Percentiles rank a stretch among this genome's conserved stretches.
Conservation (phyloP, 2,888 invertebrate species). For the Meta bourneti region DNA sequence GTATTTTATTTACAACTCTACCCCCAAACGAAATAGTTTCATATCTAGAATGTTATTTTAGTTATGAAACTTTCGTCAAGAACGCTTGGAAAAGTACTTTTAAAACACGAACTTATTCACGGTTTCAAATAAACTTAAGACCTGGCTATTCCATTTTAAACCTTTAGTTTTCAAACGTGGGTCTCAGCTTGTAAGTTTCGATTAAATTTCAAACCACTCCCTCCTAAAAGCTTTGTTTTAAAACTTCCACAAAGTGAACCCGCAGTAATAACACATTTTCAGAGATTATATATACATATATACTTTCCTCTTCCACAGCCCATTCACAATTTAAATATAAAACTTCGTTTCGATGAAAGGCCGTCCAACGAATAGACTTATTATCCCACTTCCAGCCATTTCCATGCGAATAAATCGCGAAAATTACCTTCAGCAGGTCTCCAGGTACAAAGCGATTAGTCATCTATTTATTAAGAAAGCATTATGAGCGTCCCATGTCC, state of each 20-base stretch:
- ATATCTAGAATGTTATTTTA: too few relatives aligned
- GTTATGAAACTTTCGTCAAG: too few relatives aligned
- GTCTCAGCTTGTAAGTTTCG: neutral
- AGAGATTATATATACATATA: neutral
- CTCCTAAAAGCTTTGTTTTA: neutral
- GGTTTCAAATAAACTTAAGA: too few relatives aligned
- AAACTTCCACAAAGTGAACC: neutral
- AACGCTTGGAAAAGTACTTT: too few relatives aligned
- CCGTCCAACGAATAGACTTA: neutral
- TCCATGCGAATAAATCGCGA: conserved; percentile 24
- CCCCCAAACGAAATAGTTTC: too few relatives aligned
- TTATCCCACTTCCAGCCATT: conserved; percentile 17
- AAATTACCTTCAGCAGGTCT: conserved; percentile 31
- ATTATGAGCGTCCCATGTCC: conserved; percentile 39
- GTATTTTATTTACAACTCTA: too few relatives aligned
- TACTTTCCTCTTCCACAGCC: neutral
- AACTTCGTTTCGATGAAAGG: conserved; percentile 12
- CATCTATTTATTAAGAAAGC: conserved; percentile 63
- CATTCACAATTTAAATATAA: conserved; percentile 27
- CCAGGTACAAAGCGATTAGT: conserved; percentile 56
- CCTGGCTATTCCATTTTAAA: too few relatives aligned
- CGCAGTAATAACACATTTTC: neutral
- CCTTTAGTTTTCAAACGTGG: too few relatives aligned
- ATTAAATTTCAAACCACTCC: neutral
- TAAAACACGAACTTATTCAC: too few relatives aligned